Conservation (phyloP, 2,113 vertebrate species). For the Sylvilagus bachmani region DNA sequence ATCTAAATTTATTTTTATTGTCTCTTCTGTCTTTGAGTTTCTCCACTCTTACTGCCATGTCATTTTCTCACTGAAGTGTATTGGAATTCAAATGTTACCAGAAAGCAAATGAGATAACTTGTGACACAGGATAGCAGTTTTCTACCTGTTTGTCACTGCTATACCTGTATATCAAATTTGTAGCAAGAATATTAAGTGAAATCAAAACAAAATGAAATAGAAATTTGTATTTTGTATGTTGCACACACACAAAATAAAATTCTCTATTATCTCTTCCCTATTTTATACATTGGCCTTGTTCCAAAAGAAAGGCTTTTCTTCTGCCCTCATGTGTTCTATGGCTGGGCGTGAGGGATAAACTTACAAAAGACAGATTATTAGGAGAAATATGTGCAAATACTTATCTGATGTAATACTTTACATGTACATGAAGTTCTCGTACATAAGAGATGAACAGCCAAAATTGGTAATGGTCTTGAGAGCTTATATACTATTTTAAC, state of each 20-base stretch:
- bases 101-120: background rate
- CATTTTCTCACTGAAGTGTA: background rate
- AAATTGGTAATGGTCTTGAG: background rate
- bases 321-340: background rate
- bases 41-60: background rate
- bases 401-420: background rate
- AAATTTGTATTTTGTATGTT: background rate
- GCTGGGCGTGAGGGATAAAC: background rate
- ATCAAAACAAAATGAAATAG: constrained; percentile 32
- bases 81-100: background rate
- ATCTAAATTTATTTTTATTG: background rate
- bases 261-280: background rate
- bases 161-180: no score
- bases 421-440: background rate
- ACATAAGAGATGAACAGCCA: background rate
- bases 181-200: background rate
- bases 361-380: background rate
- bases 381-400: background rate
- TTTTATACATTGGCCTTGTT: background rate
- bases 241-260: background rate
- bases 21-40: background rate
- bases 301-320: background rate
- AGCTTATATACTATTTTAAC: background rate
- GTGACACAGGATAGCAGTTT: background rate
- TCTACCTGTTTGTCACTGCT: background rate